These are phyloP conservation scores for Ochotona curzoniae DNA, from an alignment of 2,113 vertebrate species.

Conservation along the genomic window DNA sequence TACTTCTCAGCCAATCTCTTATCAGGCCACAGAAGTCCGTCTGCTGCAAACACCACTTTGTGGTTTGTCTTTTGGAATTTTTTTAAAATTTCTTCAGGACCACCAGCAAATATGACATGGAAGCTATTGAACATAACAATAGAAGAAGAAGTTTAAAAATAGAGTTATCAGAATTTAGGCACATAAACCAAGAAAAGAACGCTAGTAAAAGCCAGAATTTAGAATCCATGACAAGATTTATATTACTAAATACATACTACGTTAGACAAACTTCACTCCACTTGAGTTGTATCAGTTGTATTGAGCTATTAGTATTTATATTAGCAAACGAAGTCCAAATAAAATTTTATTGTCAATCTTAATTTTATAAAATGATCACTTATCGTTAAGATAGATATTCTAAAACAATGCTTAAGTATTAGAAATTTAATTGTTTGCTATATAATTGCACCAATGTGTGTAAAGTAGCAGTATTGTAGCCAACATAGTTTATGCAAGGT, in stretches of 20 bases:
- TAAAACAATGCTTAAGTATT: background rate
- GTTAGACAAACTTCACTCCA: background rate
- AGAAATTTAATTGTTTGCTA: background rate
- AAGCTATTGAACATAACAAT: slow-evolving; percentile 88
- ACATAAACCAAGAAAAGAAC: background rate
- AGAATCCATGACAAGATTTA: slow-evolving; percentile 5
- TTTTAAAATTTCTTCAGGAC: slow-evolving; percentile 94
- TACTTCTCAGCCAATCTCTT: slow-evolving; percentile 94
- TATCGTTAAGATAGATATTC: slow-evolving; percentile 27
- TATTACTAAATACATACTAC: background rate
- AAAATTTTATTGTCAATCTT: background rate
- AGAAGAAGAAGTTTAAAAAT: slow-evolving; percentile 8
- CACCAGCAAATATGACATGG: slow-evolving; percentile 95
- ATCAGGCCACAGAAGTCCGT: slow-evolving; percentile 96
- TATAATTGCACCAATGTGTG: background rate
- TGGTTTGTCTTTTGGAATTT: slow-evolving; percentile 95
- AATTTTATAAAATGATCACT: background rate
- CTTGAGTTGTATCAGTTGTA: background rate
- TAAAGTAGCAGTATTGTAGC: too few species aligned
- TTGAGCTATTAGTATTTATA: background rate
- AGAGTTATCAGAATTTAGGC: background rate
- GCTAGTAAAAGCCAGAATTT: slow-evolving; percentile 13
- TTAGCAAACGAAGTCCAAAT: slow-evolving; percentile 17
- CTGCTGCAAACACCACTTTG: slow-evolving; percentile 95
- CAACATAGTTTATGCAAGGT: too few species aligned